Conservation (phyloP, 2,113 vertebrate genomes). For the Geothlypis trichas region DNA sequence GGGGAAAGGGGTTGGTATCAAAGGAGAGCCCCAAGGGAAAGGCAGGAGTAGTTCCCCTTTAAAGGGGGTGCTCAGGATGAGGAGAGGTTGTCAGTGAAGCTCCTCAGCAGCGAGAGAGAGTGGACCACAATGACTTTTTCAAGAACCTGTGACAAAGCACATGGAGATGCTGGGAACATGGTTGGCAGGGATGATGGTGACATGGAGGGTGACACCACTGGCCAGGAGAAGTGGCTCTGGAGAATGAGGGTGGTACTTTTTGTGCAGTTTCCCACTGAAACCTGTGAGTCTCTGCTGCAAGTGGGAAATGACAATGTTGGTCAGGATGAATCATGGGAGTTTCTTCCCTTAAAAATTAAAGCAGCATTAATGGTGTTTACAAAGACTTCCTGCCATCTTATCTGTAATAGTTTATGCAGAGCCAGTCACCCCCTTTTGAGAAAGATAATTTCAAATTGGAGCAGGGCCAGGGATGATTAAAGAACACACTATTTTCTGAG, state of each 20-base stretch:
- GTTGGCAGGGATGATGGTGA: neutral
- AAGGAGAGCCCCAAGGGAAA: neutral
- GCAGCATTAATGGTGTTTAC: neutral
- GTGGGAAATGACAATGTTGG: neutral
- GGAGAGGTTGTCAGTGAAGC: neutral
- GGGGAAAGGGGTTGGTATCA: neutral
- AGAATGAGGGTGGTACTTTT: neutral
- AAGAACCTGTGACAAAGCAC: neutral
- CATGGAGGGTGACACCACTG: fast-evolving
- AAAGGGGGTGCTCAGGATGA: neutral
- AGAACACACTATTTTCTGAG: conserved; percentile 22
- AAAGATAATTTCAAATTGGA: neutral
- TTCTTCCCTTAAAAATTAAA: neutral
- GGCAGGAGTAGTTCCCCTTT: neutral
- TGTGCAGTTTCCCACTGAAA: neutral
- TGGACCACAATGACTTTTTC: neutral
- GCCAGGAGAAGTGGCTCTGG: fast-evolving
- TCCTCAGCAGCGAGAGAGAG: neutral
- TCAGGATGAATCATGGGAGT: neutral
- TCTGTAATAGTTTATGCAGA: neutral
- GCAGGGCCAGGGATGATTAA: neutral
- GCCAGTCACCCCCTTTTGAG: neutral
- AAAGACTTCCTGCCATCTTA: neutral
- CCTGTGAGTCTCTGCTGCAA: neutral
- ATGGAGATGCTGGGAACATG: fast-evolving